Evolutionary conservation across 2,888 invertebrate species (phyloP).

Genomic region (Auanema sp.): DNA sequence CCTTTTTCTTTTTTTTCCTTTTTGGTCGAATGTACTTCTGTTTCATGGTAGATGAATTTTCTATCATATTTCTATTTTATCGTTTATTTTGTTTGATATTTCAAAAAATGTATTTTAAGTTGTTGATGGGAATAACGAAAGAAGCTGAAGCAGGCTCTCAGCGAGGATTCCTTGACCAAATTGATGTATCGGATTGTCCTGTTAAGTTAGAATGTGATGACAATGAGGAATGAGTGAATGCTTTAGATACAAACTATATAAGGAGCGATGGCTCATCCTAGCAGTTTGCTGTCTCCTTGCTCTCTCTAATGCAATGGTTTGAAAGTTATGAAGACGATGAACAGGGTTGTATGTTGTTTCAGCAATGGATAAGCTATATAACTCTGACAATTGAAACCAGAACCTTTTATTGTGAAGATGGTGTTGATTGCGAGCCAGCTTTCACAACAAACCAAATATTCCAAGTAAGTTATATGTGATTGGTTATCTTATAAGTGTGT

Average conservation of each 20-base stretch:
- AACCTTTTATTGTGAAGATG: constrained; percentile 44
- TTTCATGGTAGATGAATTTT: too few species aligned
- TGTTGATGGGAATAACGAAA: too few species aligned
- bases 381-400: constrained; percentile 43
- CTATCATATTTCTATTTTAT: too few species aligned
- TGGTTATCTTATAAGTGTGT: background rate
- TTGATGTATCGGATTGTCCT: background rate
- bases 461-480: constrained; percentile 25
- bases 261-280: constrained; percentile 52
- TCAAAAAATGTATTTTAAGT: too few species aligned
- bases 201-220: background rate
- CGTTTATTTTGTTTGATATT: too few species aligned
- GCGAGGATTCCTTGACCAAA: too few species aligned
- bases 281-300: constrained; percentile 53
- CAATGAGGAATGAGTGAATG: background rate
- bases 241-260: constrained; percentile 29
- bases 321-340: constrained; percentile 3
- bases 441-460: constrained; percentile 55
- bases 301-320: constrained; percentile 57
- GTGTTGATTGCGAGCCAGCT: constrained; percentile 39
- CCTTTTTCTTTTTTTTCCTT: too few species aligned
- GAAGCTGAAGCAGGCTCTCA: too few species aligned
- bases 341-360: constrained; percentile 11
- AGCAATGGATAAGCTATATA: constrained; percentile 59
- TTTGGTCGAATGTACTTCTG: too few species aligned